These are phyloP conservation scores for Lycaon pictus DNA, from an alignment of 2,113 vertebrate species.

Conservation along the genomic window DNA sequence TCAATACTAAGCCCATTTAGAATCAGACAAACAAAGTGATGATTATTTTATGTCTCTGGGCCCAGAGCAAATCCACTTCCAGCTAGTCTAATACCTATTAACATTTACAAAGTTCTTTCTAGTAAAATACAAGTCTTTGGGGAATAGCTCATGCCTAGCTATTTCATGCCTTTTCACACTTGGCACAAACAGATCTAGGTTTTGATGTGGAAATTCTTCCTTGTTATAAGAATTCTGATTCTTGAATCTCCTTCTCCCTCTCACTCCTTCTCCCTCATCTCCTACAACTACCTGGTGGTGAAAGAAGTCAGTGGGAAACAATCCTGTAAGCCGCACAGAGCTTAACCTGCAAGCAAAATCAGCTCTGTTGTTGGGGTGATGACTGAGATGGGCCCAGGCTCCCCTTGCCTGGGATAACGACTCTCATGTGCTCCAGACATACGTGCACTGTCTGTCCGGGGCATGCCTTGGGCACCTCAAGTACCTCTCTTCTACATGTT, in stretches of 20 bases:
- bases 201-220: conserved; percentile 65
- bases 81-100: conserved; percentile 76
- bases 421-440: neutral
- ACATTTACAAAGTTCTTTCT: conserved; percentile 77
- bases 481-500: neutral
- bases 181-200: conserved; percentile 55
- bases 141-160: conserved; percentile 61
- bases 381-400: neutral
- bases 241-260: neutral
- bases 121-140: conserved; percentile 74
- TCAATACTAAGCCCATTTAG: conserved; percentile 76
- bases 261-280: neutral
- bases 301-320: conserved; percentile 41
- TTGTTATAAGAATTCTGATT: conserved; percentile 42
- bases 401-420: neutral
- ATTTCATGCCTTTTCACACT: conserved; percentile 71
- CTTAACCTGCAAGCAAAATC: neutral
- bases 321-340: neutral
- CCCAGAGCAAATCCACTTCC: conserved; percentile 71
- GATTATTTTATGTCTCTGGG: conserved; percentile 77
- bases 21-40: conserved; percentile 76
- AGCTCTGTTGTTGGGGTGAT: neutral
- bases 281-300: conserved; percentile 39
- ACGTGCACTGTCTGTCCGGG: neutral
- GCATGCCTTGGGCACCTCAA: neutral